Conservation (phyloP, 2,113 vertebrate species). For the Rhegmatorhina hoffmannsi region DNA sequence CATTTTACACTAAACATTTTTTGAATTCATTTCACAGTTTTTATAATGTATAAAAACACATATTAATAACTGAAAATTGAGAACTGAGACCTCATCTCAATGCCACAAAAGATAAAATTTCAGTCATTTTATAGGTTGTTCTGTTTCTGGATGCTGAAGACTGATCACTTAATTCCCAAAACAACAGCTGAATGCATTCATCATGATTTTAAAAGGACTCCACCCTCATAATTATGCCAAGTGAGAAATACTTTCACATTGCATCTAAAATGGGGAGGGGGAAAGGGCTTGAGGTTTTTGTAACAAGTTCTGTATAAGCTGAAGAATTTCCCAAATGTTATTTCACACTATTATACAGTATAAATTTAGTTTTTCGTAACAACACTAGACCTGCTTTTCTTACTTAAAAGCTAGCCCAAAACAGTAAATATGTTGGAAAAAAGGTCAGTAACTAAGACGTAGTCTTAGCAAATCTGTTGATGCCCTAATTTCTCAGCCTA, state of each 20-base stretch:
- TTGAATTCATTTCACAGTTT: background rate
- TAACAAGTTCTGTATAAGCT: background rate
- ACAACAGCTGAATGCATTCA: conserved; percentile 11
- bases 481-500: background rate
- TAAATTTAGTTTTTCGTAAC: background rate
- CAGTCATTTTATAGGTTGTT: background rate
- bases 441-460: background rate
- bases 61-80: background rate
- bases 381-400: background rate
- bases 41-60: background rate
- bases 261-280: background rate
- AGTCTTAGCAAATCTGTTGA: background rate
- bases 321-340: background rate
- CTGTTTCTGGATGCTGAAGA: conserved; percentile 30
- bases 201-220: background rate
- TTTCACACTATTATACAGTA: background rate
- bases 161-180: conserved; percentile 2
- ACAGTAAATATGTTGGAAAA: background rate
- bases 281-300: background rate
- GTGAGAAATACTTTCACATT: conserved; percentile 29
- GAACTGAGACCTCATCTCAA: background rate
- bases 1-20: background rate
- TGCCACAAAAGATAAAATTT: background rate
- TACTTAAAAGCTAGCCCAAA: background rate
- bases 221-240: conserved; percentile 34